A percentile compares a stretch with the other conserved stretches of the same genome.
These are phyloP conservation scores for Rhinolophus ferrumequinum DNA, from an alignment of 2,113 vertebrate genomes.

Conservation along the genomic window DNA sequence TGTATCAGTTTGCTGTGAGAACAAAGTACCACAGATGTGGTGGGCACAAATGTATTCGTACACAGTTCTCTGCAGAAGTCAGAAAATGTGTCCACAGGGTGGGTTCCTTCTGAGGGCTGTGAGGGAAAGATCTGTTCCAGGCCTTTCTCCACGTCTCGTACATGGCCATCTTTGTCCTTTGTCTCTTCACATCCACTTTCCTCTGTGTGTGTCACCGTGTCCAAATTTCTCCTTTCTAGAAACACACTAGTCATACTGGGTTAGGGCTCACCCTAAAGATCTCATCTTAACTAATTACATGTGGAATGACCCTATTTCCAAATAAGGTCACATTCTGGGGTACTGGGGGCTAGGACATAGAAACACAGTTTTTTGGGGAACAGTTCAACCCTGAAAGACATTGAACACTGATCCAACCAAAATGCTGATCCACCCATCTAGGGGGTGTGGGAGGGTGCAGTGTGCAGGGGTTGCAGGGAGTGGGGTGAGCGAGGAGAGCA, in stretches of 20 bases:
- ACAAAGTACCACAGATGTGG: background rate
- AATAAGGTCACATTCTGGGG: background rate
- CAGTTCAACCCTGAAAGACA: background rate
- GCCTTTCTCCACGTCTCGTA: background rate
- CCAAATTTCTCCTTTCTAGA: background rate
- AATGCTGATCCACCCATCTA: background rate
- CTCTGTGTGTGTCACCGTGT: background rate
- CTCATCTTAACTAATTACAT: background rate
- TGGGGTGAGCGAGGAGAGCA: background rate
- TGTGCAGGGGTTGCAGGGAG: too few species aligned
- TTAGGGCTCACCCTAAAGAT: background rate
- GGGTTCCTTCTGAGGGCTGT: background rate
- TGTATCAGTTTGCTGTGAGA: background rate
- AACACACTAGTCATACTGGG: background rate
- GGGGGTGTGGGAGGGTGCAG: too few species aligned
- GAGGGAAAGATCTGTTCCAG: background rate
- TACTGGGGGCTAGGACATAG: background rate
- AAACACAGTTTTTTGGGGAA: background rate
- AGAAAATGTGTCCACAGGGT: background rate
- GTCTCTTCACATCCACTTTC: background rate
- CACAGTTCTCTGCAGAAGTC: background rate
- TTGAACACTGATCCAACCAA: background rate
- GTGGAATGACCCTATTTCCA: background rate
- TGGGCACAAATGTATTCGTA: background rate
- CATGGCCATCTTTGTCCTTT: background rate